Evolutionary conservation across 2,797 vertebrate species (phyloP).

Genomic region (Martes flavigula): DNA sequence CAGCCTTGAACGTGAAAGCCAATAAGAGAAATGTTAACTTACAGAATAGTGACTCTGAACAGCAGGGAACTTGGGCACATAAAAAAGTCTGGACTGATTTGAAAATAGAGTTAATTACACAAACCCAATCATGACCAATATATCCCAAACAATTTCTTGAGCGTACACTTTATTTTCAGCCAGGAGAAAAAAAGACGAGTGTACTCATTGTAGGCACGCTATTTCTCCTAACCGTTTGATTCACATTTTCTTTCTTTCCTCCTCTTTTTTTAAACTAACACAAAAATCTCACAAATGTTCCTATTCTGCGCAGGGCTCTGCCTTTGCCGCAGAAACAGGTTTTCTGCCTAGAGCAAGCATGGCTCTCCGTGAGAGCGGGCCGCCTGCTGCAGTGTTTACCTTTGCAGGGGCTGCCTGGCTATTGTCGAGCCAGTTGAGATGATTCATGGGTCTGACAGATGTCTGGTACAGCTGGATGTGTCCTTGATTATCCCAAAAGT

Average conservation of each 20-base stretch:
- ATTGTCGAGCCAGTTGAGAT: conserved; percentile 93
- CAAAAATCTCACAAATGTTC: neutral
- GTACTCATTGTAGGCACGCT: neutral
- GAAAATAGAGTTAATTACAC: neutral
- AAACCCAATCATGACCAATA: neutral
- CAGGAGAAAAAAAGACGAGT: neutral
- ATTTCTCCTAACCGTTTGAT: neutral
- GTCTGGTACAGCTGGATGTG: conserved; percentile 99
- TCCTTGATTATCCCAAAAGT: conserved; percentile 99
- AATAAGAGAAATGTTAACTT: neutral
- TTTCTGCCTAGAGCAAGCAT: conserved; percentile 77
- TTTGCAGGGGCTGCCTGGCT: conserved; percentile 93
- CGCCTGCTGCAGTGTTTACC: conserved; percentile 91
- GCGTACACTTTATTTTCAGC: neutral
- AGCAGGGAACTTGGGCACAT: neutral
- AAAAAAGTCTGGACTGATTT: neutral
- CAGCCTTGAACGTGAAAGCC: conserved; percentile 10
- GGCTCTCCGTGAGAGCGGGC: conserved; percentile 72
- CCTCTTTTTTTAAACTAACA: neutral
- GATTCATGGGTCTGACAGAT: conserved; percentile 99
- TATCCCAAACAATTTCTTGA: neutral
- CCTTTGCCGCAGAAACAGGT: conserved; percentile 62
- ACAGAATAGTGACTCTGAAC: neutral
- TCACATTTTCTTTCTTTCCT: neutral
- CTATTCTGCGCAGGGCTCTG: neutral